These are phyloP conservation scores for Sphenopsis melanotis DNA, from an alignment of 2,797 vertebrate species.

Conservation along the genomic window DNA sequence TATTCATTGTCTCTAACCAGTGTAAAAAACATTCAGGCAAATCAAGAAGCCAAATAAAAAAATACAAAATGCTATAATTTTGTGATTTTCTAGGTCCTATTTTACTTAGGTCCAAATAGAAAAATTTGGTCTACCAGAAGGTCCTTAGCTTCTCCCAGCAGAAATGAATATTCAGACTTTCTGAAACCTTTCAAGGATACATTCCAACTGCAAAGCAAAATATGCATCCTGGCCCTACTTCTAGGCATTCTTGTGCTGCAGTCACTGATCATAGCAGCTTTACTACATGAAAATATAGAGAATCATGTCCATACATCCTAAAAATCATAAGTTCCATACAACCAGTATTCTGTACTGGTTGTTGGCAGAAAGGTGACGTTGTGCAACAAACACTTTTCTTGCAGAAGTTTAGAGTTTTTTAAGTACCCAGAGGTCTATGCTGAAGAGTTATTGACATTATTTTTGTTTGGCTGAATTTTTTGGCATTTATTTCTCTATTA, in stretches of 20 bases:
- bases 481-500: not conserved
- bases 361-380: not conserved
- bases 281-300: not conserved
- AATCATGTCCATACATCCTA: not conserved
- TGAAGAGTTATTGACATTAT: not conserved
- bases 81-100: not conserved
- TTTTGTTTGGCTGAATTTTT: not conserved
- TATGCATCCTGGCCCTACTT: not conserved
- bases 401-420: not conserved
- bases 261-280: not conserved
- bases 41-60: not conserved
- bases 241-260: not conserved
- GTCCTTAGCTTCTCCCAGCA: not conserved
- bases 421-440: not conserved
- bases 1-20: not conserved
- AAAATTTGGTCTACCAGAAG: not conserved
- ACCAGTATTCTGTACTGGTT: not conserved
- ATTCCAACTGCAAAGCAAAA: not conserved
- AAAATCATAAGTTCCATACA: not conserved
- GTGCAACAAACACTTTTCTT: not conserved
- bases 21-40: not conserved
- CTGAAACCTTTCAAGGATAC: not conserved
- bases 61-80: not conserved
- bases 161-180: not conserved
- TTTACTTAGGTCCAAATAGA: not conserved